phyloP scores from a whole-genome alignment of 2,888 invertebrate genomes.

The Neoaliturus tenellus region DNA sequence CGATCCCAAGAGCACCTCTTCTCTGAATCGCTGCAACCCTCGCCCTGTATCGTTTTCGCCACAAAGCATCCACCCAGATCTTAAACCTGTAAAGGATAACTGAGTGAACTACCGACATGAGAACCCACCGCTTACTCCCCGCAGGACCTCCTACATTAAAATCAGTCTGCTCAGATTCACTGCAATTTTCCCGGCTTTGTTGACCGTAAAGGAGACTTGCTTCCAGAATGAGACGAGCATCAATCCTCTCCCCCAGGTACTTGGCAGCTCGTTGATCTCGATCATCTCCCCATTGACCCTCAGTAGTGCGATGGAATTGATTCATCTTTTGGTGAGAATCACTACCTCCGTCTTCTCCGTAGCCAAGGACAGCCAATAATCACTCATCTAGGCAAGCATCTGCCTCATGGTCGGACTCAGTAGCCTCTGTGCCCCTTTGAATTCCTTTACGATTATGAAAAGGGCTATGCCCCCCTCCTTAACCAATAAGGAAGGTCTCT shows the following conservation, averaged over 20 bases:
- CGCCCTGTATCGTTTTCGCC: conserved; percentile 59
- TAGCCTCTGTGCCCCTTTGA: conserved; percentile 19
- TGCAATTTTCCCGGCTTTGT: conserved; percentile 60
- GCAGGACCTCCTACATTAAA: conserved; percentile 63
- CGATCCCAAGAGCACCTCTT: conserved; percentile 62
- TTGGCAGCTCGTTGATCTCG: conserved; percentile 19
- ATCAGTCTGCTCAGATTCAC: conserved; percentile 63
- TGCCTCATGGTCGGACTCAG: too few species aligned
- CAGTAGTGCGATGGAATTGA: conserved; percentile 55
- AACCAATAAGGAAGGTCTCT: conserved; percentile 58
- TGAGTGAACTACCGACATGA: conserved; percentile 61
- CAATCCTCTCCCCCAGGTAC: conserved; percentile 59
- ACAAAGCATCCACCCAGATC: conserved; percentile 58
- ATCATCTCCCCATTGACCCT: conserved; percentile 55
- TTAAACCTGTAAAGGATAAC: conserved; percentile 62
- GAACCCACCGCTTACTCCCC: conserved; percentile 45
- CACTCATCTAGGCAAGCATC: conserved; percentile 56
- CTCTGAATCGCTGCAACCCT: conserved; percentile 61
- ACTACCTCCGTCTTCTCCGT: conserved; percentile 62
- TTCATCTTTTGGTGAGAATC: conserved; percentile 60
- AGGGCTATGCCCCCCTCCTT: conserved; percentile 61
- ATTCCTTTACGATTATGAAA: conserved; percentile 58
- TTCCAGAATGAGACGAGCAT: conserved; percentile 60
- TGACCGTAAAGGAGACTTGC: conserved; percentile 59
- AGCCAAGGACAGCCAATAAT: conserved; percentile 60